phyloP scores from a whole-genome alignment of 2,113 vertebrate genomes.

The Paratilapia polleni region DNA sequence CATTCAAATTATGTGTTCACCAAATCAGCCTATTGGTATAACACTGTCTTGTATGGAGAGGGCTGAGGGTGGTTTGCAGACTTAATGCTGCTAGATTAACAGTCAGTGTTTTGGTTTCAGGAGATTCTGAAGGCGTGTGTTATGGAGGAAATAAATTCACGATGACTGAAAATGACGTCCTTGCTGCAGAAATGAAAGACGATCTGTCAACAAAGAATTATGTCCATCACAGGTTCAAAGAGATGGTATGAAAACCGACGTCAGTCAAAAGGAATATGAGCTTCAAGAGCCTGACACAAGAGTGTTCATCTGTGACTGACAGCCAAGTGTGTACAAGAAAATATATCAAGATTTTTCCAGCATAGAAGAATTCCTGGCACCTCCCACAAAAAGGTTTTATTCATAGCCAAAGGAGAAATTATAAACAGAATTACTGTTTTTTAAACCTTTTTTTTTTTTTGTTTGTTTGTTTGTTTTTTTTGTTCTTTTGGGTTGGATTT shows the following conservation, averaged over 20 bases:
- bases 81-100: not conserved
- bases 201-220: not conserved
- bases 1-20: not conserved
- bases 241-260: not conserved
- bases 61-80: not conserved
- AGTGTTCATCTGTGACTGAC: too few species aligned
- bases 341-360: too few species aligned
- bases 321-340: too few species aligned
- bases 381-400: not conserved
- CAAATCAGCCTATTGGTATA: not conserved
- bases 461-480: not conserved
- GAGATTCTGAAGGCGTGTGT: conserved; percentile 1
- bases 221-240: not conserved
- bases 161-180: not conserved
- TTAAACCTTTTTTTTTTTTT: too few species aligned
- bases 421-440: too few species aligned
- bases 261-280: not conserved
- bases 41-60: not conserved
- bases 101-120: not conserved
- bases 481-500: not conserved
- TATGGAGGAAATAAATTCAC: not conserved
- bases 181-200: too few species aligned
- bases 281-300: not conserved
- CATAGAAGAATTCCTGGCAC: not conserved
- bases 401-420: too few species aligned